Percentiles rank a stretch among this genome's conserved stretches.
phyloP scores from a whole-genome alignment of 1,140 invertebrate species.

The Cataglyphis hispanica region DNA sequence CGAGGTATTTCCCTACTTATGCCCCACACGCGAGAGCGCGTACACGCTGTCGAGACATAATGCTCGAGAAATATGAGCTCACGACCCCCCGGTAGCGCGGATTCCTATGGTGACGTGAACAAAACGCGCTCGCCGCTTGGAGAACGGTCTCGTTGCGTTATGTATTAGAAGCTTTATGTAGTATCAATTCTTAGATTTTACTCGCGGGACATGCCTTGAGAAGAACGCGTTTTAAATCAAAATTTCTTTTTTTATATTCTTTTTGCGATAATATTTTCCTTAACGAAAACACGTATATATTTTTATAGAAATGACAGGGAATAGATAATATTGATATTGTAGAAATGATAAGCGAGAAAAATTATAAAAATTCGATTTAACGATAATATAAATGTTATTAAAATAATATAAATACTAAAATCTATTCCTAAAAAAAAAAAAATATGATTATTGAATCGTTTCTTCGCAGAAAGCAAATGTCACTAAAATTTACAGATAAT shows the following conservation, averaged over 20 bases:
- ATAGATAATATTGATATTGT: background rate
- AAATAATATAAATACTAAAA: background rate
- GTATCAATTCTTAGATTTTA: constrained; percentile 38
- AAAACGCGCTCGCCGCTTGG: constrained; percentile 66
- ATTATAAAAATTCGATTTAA: background rate
- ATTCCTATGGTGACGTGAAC: constrained; percentile 80
- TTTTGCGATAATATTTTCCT: background rate
- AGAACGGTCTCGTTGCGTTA: constrained; percentile 45
- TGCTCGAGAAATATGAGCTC: constrained; percentile 82
- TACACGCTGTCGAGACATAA: constrained; percentile 77
- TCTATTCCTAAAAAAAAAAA: background rate
- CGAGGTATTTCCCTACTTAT: constrained; percentile 73
- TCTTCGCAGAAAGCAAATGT: background rate
- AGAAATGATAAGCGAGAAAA: background rate
- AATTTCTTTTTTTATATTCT: background rate
- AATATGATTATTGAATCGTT: background rate
- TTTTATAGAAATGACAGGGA: background rate
- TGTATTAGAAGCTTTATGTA: constrained; percentile 41
- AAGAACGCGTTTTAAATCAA: constrained; percentile 4
- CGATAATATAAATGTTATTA: constrained; percentile 2
- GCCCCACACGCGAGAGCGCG: constrained; percentile 70
- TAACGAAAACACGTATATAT: background rate
- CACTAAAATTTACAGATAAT: constrained; percentile 12
- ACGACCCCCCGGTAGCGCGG: constrained; percentile 78
- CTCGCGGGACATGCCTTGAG: background rate